phyloP scores from a whole-genome alignment of 2,113 vertebrate genomes.

The Pterocles gutturalis region DNA sequence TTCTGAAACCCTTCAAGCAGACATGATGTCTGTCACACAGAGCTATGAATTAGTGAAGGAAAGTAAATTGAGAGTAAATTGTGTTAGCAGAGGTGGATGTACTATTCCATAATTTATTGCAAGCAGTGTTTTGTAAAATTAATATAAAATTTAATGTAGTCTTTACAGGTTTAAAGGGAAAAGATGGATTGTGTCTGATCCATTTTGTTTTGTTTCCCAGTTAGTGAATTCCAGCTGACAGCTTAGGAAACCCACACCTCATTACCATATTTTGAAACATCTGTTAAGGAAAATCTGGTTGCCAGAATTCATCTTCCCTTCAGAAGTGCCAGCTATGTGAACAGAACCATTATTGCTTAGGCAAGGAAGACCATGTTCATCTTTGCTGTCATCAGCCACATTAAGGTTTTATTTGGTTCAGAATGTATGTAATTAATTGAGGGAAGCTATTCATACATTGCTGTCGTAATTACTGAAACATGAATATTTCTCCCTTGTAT shows the following conservation, averaged over 20 bases:
- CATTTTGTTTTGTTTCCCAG: conserved; percentile 31
- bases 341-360: not conserved
- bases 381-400: not conserved
- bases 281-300: conserved; percentile 46
- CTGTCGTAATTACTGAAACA: not conserved
- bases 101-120: conserved; percentile 17
- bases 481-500: not conserved
- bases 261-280: conserved; percentile 55
- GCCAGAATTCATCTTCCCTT: conserved; percentile 33
- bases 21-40: not conserved
- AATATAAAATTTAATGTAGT: not conserved
- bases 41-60: not conserved
- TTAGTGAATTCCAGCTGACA: conserved; percentile 49
- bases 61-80: not conserved
- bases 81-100: conserved; percentile 14
- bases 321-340: conserved; percentile 1
- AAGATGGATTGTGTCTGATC: not conserved
- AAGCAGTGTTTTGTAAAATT: conserved; percentile 38
- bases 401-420: not conserved
- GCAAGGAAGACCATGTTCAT: not conserved
- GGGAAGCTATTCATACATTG: not conserved
- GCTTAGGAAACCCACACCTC: conserved; percentile 50
- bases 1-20: not conserved
- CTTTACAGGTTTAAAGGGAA: conserved; percentile 27
- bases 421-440: conserved; percentile 5